A percentile compares a stretch with the other conserved stretches of the same genome.
phyloP scores from a whole-genome alignment of 1,140 invertebrate species.

The Trachelipus rathkii region DNA sequence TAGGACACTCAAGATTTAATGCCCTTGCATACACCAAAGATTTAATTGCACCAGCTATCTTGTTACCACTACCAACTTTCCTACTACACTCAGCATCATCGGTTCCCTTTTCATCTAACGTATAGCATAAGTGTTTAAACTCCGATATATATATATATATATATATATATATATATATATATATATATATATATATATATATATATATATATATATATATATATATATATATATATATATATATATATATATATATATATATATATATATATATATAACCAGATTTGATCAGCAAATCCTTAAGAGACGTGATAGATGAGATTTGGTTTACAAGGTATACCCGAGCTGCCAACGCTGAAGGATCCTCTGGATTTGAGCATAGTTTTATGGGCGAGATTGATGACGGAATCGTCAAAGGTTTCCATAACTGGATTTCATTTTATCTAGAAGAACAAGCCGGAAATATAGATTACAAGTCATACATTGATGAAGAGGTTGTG shows the following conservation, averaged over 20 bases:
- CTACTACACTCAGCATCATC: too few relatives aligned
- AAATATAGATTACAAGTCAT: slow-evolving; percentile 72
- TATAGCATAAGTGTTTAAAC: too few relatives aligned
- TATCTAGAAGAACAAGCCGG: slow-evolving; percentile 64
- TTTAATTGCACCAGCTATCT: too few relatives aligned
- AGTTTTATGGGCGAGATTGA: slow-evolving; percentile 79
- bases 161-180: slow-evolving; percentile 20
- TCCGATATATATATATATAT: not conserved
- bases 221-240: slow-evolving; percentile 16
- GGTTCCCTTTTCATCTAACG: too few relatives aligned
- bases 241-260: slow-evolving; percentile 16
- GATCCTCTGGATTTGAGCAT: slow-evolving; percentile 81
- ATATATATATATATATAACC: not conserved
- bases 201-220: slow-evolving; percentile 14
- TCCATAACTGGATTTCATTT: slow-evolving; percentile 89
- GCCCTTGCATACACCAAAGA: too few relatives aligned
- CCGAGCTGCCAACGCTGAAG: slow-evolving; percentile 66
- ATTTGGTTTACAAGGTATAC: slow-evolving; percentile 66
- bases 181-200: not conserved
- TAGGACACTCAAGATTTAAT: too few relatives aligned
- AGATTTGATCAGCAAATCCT: slow-evolving; percentile 52
- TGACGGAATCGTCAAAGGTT: slow-evolving; percentile 67
- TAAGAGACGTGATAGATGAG: slow-evolving; percentile 66
- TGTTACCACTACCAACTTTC: too few relatives aligned
- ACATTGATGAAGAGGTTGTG: slow-evolving; percentile 66